Percentiles rank a stretch among this genome's conserved stretches.
These are phyloP conservation scores for Cercopithecus mona DNA, from an alignment of 2,113 vertebrate genomes.

Conservation along the genomic window DNA sequence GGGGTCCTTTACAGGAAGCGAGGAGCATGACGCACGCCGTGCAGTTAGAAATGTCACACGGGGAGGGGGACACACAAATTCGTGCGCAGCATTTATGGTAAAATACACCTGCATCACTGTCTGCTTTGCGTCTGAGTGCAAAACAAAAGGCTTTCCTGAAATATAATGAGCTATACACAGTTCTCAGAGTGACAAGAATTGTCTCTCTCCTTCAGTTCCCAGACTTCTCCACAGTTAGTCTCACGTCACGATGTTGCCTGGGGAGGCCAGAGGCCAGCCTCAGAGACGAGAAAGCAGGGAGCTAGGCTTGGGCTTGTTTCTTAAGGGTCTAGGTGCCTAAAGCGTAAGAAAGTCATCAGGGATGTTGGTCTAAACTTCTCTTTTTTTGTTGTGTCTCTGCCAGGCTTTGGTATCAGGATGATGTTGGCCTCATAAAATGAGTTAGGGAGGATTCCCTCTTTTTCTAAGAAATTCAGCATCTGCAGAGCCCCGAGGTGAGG, in stretches of 20 bases:
- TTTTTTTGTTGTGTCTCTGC: too few species aligned
- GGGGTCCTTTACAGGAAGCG: conserved; percentile 75
- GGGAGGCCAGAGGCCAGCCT: background rate
- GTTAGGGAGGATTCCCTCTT: too few species aligned
- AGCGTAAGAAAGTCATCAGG: background rate
- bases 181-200: background rate
- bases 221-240: background rate
- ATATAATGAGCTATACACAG: background rate
- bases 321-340: background rate
- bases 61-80: background rate
- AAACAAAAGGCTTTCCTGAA: background rate
- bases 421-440: too few species aligned
- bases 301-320: too few species aligned
- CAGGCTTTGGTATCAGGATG: too few species aligned
- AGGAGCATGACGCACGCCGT: conserved; percentile 42
- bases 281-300: rapidly evolving
- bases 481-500: rapidly evolving
- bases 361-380: too few species aligned
- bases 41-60: background rate
- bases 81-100: background rate
- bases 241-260: background rate
- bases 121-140: background rate
- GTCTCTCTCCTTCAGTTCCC: background rate
- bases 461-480: background rate
- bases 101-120: background rate